Conservation (phyloP, 2,113 vertebrate species). For the Myiopsitta monachus region DNA sequence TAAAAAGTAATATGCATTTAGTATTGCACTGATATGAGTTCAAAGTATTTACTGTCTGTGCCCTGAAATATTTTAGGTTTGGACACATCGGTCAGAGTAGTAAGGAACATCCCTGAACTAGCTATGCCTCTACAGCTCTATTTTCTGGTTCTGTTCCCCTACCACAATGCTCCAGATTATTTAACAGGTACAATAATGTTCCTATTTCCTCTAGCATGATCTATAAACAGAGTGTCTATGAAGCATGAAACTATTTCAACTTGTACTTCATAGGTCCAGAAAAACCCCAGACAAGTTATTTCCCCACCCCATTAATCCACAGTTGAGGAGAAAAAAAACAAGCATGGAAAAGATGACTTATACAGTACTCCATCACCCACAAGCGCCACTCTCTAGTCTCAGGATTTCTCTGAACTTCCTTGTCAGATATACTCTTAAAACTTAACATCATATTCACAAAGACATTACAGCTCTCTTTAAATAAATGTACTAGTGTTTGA, state of each 20-base stretch:
- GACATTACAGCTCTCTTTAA: conserved; percentile 61
- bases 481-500: conserved; percentile 67
- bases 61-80: conserved; percentile 1
- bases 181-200: conserved; percentile 54
- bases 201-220: conserved; percentile 58
- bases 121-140: neutral
- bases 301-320: conserved; percentile 26
- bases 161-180: conserved; percentile 33
- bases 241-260: neutral
- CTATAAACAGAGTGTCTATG: neutral
- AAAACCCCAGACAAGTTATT: neutral
- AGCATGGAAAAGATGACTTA: conserved; percentile 34
- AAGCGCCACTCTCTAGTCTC: conserved; percentile 39
- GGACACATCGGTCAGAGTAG: neutral
- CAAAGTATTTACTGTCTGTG: conserved; percentile 29
- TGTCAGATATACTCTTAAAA: conserved; percentile 41
- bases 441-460: conserved; percentile 57
- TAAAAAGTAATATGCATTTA: conserved; percentile 58
- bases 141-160: neutral
- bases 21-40: conserved; percentile 66
- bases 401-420: conserved; percentile 51
- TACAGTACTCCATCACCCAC: conserved; percentile 51
- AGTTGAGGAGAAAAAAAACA: conserved; percentile 10
- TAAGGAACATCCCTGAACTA: neutral
- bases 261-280: conserved; percentile 14